phyloP scores from a whole-genome alignment of 2,888 invertebrate genomes.

The Thecocarcelia acutangulata region DNA sequence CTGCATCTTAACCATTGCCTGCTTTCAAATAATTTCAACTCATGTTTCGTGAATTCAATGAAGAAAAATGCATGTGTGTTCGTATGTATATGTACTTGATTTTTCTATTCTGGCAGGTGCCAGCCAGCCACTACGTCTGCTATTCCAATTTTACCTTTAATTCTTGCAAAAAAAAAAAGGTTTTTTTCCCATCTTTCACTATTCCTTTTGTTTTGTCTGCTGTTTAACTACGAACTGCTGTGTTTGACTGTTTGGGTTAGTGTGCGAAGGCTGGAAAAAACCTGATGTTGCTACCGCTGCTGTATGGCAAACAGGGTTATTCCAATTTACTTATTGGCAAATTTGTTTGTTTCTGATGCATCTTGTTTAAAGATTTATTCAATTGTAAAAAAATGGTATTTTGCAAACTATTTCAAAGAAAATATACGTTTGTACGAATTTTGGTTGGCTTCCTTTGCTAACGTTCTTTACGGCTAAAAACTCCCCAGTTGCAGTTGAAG shows the following conservation, averaged over 20 bases:
- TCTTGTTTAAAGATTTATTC: slow-evolving; percentile 51
- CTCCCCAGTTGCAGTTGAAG: slow-evolving; percentile 61
- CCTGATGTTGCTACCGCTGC: not conserved
- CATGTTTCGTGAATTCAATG: slow-evolving; percentile 8
- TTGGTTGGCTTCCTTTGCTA: slow-evolving; percentile 6
- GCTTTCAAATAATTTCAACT: slow-evolving; percentile 5
- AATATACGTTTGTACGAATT: not conserved
- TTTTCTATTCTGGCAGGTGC: slow-evolving; percentile 24
- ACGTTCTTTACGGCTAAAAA: slow-evolving; percentile 26
- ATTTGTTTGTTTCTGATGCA: slow-evolving; percentile 53
- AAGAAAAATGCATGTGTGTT: not conserved
- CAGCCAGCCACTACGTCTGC: not conserved
- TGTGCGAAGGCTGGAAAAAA: not conserved
- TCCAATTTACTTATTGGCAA: slow-evolving; percentile 61
- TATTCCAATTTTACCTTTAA: slow-evolving; percentile 2
- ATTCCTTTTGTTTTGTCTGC: not conserved
- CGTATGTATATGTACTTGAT: slow-evolving; percentile 1
- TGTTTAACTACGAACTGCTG: not conserved
- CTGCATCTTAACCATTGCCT: slow-evolving; percentile 15
- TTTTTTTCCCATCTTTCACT: not conserved
- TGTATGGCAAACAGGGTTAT: slow-evolving; percentile 18
- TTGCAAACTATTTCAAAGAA: slow-evolving; percentile 50
- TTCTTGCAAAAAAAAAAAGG: not conserved
- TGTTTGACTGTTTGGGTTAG: not conserved
- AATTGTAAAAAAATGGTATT: slow-evolving; percentile 42